A percentile compares a stretch with the other conserved stretches of the same genome.
phyloP scores from a whole-genome alignment of 2,888 invertebrate species.

The Cynaeus angustus region DNA sequence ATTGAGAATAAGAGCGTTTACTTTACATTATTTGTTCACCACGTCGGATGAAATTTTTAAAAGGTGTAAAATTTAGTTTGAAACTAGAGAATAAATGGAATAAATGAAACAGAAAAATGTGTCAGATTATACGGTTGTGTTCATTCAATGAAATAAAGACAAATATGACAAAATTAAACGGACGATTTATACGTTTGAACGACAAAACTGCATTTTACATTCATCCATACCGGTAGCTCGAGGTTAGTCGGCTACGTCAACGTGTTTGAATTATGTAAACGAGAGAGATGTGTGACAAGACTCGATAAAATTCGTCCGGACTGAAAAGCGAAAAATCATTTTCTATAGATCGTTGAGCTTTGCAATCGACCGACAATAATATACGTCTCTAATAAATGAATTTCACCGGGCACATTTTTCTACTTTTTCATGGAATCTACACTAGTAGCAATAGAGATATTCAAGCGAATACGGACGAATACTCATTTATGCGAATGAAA shows the following conservation, averaged over 20 bases:
- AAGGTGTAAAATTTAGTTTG: too few relatives aligned
- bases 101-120: conserved; percentile 16
- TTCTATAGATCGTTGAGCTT: conserved; percentile 37
- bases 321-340: conserved; percentile 32
- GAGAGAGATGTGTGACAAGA: conserved; percentile 30
- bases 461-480: background rate
- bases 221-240: conserved; percentile 34
- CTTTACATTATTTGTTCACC: too few relatives aligned
- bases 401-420: conserved; percentile 4
- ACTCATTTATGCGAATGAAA: background rate
- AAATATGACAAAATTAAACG: conserved; percentile 33
- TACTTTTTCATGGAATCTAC: background rate
- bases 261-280: conserved; percentile 35
- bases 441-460: conserved; percentile 1
- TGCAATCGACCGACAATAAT: conserved; percentile 5
- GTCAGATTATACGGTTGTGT: conserved; percentile 20
- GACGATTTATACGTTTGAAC: conserved; percentile 36
- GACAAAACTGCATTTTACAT: conserved; percentile 41
- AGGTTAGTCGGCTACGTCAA: conserved; percentile 31
- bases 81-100: too few relatives aligned
- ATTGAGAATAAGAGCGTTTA: conserved; percentile 27
- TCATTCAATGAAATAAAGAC: conserved; percentile 35
- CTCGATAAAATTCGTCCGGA: conserved; percentile 25
- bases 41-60: too few relatives aligned
- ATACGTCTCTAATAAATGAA: background rate